These are phyloP conservation scores for Chrysomallon squamiferum DNA, from an alignment of 1,140 invertebrate genomes.

Conservation along the genomic window DNA sequence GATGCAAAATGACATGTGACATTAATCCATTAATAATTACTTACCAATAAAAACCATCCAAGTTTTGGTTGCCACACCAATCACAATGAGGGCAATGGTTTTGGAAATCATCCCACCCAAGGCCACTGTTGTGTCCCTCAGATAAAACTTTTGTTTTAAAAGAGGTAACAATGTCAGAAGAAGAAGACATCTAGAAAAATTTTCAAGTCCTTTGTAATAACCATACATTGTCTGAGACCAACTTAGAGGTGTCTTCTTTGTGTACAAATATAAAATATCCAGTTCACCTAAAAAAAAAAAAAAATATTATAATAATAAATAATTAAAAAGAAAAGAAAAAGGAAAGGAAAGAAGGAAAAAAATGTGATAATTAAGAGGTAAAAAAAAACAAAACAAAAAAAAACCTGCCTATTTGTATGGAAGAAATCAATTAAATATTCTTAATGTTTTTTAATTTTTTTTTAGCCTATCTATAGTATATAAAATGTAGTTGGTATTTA, in stretches of 20 bases:
- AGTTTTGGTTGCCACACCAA: slow-evolving; percentile 52
- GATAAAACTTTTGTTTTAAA: slow-evolving; percentile 23
- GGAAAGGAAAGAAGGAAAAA: no score
- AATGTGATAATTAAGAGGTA: no score
- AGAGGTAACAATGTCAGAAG: slow-evolving; percentile 58
- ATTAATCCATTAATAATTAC: no score
- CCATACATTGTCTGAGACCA: slow-evolving; percentile 63
- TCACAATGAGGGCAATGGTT: slow-evolving; percentile 51
- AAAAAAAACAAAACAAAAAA: no score
- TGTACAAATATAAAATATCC: slow-evolving; percentile 49
- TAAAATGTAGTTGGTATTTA: no score
- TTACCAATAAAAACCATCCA: slow-evolving; percentile 61
- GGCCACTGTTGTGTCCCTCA: slow-evolving; percentile 55
- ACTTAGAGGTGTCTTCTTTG: slow-evolving; percentile 37
- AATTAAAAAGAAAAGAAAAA: no score
- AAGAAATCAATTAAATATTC: no score
- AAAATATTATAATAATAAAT: no score
- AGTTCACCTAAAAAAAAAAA: slow-evolving; percentile 54
- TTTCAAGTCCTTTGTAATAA: slow-evolving; percentile 61
- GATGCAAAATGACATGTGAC: slow-evolving; percentile 2
- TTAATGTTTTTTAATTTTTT: no score
- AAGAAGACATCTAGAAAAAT: slow-evolving; percentile 56
- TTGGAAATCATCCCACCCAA: slow-evolving; percentile 61
- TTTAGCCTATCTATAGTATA: no score
- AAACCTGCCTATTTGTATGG: no score